Conservation (phyloP, 2,113 vertebrate genomes). For the Pseudorectes ferrugineus region DNA sequence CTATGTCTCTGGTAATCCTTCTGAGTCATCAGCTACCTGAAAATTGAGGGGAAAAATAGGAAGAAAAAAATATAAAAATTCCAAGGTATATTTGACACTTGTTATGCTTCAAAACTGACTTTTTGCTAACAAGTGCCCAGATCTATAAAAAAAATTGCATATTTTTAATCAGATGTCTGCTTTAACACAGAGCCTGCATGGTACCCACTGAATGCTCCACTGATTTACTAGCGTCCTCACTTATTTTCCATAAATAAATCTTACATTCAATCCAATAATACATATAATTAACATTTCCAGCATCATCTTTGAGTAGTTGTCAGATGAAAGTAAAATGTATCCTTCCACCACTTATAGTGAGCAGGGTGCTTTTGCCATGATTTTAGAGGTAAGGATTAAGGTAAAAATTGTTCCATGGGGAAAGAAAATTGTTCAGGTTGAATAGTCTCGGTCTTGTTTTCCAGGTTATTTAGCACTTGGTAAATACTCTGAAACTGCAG, state of each 20-base stretch:
- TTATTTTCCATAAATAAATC: background rate
- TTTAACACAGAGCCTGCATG: background rate
- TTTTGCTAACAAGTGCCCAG: background rate
- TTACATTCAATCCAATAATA: background rate
- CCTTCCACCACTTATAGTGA: background rate
- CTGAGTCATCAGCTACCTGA: background rate
- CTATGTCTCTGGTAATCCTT: constrained; percentile 48
- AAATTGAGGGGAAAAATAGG: background rate
- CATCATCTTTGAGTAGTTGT: background rate
- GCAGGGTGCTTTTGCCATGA: background rate
- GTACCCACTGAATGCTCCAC: too few species aligned
- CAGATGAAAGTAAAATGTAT: background rate
- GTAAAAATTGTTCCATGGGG: background rate
- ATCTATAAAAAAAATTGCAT: background rate
- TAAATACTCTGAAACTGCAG: background rate
- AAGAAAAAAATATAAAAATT: background rate
- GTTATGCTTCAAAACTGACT: background rate
- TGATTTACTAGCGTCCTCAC: background rate
- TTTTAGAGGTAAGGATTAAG: background rate
- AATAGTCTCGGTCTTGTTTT: background rate
- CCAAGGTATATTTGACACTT: background rate
- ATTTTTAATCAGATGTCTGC: background rate
- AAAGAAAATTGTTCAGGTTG: background rate
- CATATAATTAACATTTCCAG: background rate
- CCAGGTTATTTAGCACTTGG: background rate